These are phyloP conservation scores for Tiliqua scincoides DNA, from an alignment of 2,113 vertebrate species.

Conservation along the genomic window DNA sequence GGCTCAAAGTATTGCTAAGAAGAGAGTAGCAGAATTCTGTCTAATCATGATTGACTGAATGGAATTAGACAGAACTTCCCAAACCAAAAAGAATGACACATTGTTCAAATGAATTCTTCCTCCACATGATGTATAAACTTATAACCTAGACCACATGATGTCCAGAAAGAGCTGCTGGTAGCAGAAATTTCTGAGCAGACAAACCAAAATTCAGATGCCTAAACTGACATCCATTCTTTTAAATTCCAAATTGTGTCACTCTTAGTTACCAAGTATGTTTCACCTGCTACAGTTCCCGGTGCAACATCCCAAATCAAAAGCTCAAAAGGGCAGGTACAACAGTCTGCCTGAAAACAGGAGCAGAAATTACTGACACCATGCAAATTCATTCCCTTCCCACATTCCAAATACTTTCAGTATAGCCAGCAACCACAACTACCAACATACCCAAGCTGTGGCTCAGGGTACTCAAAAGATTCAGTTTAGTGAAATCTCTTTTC, in stretches of 20 bases:
- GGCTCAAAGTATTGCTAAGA: not conserved
- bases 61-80: not conserved
- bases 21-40: not conserved
- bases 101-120: not conserved
- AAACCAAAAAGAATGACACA: not conserved
- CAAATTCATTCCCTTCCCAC: not conserved
- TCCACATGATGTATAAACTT: not conserved
- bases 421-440: not conserved
- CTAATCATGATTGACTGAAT: not conserved
- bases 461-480: not conserved
- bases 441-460: not conserved
- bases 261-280: not conserved
- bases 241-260: not conserved
- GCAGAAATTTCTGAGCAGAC: not conserved
- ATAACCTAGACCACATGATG: not conserved
- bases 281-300: not conserved
- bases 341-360: not conserved
- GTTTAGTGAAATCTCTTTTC: rapidly evolving
- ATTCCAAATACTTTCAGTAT: not conserved
- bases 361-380: not conserved
- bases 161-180: not conserved
- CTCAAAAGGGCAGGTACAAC: not conserved
- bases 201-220: not conserved
- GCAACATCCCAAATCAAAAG: not conserved
- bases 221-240: not conserved